phyloP scores from a whole-genome alignment of 2,888 invertebrate genomes.

The Onchidella celtica region DNA sequence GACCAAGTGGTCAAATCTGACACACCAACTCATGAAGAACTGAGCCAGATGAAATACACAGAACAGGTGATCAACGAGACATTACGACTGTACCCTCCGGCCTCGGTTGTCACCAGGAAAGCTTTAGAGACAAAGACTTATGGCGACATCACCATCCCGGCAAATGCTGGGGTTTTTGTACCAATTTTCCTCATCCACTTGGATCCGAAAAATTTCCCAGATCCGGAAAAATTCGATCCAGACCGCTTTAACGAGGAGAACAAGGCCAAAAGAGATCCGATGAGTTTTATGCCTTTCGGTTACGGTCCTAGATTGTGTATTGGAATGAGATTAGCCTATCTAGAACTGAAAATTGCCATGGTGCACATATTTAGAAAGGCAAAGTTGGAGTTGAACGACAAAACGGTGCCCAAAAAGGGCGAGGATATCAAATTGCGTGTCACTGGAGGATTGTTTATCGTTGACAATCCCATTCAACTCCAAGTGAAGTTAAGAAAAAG shows the following conservation, averaged over 20 bases:
- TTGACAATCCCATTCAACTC: constrained; percentile 17
- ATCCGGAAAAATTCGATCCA: constrained; percentile 33
- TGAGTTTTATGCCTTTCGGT: constrained; percentile 35
- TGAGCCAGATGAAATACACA: constrained; percentile 13
- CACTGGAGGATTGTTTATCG: not conserved
- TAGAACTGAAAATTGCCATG: constrained; percentile 32
- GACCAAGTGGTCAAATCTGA: not conserved
- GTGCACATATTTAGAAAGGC: constrained; percentile 14
- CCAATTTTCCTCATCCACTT: constrained; percentile 7
- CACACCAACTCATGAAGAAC: constrained; percentile 26
- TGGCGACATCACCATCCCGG: constrained; percentile 36
- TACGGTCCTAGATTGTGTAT: constrained; percentile 35
- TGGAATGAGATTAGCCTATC: constrained; percentile 32
- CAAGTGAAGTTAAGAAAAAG: constrained; percentile 11
- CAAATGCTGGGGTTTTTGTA: constrained; percentile 11
- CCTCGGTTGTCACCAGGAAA: constrained; percentile 20
- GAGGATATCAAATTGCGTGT: not conserved
- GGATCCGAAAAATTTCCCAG: constrained; percentile 25
- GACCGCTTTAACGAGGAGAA: constrained; percentile 29
- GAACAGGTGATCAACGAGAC: constrained; percentile 45
- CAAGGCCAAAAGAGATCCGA: constrained; percentile 22
- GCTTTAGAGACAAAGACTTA: constrained; percentile 31
- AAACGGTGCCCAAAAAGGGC: constrained; percentile 8
- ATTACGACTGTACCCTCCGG: constrained; percentile 28
- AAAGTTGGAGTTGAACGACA: constrained; percentile 12